Evolutionary conservation across 2,888 invertebrate genomes (phyloP).

Genomic region (Yponomeuta malinellus): DNA sequence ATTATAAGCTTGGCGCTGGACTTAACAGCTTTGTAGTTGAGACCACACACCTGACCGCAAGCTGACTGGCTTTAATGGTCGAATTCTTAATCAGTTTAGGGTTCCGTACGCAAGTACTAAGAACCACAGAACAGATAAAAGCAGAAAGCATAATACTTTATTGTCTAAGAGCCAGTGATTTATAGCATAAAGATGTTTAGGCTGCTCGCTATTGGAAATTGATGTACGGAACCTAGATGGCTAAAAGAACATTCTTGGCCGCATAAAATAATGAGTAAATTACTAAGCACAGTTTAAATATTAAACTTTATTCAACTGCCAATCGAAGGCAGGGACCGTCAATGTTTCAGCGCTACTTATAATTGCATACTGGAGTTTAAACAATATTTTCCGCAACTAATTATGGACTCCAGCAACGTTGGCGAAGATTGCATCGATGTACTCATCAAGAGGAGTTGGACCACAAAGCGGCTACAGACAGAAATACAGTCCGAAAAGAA

Average conservation of each 20-base stretch:
- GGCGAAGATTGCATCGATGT: conserved; percentile 9
- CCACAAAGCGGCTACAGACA: neutral
- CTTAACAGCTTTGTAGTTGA: neutral
- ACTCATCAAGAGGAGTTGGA: conserved; percentile 2
- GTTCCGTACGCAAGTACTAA: neutral
- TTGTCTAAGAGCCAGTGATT: no score
- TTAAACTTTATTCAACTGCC: neutral
- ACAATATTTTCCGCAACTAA: conserved; percentile 9
- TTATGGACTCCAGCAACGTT: neutral
- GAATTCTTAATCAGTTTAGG: neutral
- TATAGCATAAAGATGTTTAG: no score
- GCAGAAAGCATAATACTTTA: no score
- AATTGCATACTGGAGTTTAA: conserved; percentile 6
- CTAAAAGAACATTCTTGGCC: no score
- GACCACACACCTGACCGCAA: conserved; percentile 2
- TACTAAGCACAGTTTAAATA: neutral
- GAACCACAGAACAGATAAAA: neutral
- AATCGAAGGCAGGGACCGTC: neutral
- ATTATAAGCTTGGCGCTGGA: conserved; percentile 3
- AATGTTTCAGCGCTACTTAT: neutral
- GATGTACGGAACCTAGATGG: neutral
- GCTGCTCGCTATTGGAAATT: no score
- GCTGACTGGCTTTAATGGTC: neutral
- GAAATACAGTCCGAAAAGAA: neutral
- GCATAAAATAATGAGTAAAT: neutral